Base-by-base conservation (phyloP, 2,113 vertebrate species). In the Naja naja region DNA sequence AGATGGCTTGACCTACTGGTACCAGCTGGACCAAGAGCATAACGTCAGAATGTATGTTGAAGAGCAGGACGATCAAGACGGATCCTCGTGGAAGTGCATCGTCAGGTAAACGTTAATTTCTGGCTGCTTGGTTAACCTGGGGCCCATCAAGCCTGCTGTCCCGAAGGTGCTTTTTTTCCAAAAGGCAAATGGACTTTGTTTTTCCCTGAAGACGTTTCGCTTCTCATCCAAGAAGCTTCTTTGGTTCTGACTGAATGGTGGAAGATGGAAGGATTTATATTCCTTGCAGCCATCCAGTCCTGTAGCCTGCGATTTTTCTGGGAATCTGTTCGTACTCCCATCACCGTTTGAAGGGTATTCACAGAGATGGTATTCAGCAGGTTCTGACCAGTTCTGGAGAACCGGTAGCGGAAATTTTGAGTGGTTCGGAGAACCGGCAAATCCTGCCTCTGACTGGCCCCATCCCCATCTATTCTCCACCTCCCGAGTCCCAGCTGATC, bases 41-140 rank as follows among this genome's bases (percentile, higher is more conserved):
- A 99, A 99, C 23, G 98, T 99, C 92, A 97, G 99, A 89, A 98
- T 99, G 97, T 99, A 99, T 95, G 98, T 99, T 30, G 99, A 99
- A 96, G 99, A 99, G 92, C 99, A 99, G 97, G 99, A 99, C 64
- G 99, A 99, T 93, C 98, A 98, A 95, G 99, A 99, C 87, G 99
- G 98, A 16, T 98, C 99, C 58, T 98, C 99, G 0, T 99, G 99
- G 99, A 99, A 97, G 91, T 99, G 99, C 97, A 99, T 99, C 58
- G 99, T 99, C 97, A 99, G 99, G 99, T 99, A 97, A 56, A 5
- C 0, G 85, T 49, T 45, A 1, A 47, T 47, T 45, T 86, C 9
- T 5, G n/a, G n/a, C 64, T 74, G n/a, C n/a, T 34, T 39, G 14
- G 11, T 74, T n/a, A 16, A n/a, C 64, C 30, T 34, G n/a, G n/a